Evolutionary conservation across 2,888 invertebrate species (phyloP).

Genomic region (Heliothis peltigera): DNA sequence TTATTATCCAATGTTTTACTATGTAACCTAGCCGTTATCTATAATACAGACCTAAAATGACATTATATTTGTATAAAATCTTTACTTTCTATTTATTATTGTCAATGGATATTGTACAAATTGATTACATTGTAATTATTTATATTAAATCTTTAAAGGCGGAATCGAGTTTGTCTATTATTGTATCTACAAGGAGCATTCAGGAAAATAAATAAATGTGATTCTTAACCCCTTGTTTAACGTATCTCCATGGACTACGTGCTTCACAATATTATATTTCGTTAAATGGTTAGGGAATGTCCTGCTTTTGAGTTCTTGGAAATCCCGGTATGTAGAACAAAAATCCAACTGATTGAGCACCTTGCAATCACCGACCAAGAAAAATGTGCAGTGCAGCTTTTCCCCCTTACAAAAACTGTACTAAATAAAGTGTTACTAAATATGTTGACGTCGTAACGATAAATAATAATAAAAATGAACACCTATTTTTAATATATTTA

Average conservation of each 20-base stretch:
- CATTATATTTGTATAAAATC: conserved; percentile 88
- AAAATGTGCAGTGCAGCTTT: no score
- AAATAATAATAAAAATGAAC: no score
- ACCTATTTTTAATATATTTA: no score
- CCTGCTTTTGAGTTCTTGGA: no score
- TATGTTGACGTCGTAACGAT: no score
- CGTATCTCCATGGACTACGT: conserved; percentile 14
- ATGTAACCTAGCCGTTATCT: conserved; percentile 76
- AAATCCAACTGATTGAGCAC: no score
- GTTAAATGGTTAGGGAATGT: no score
- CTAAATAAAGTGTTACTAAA: no score
- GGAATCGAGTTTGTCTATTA: conserved; percentile 62
- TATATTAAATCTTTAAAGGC: conserved; percentile 87
- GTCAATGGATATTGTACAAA: conserved; percentile 88
- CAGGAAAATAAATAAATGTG: conserved; percentile 25
- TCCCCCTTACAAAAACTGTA: no score
- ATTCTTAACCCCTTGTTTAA: conserved; percentile 19
- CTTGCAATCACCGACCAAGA: no score
- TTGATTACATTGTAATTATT: conserved; percentile 86
- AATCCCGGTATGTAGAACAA: no score
- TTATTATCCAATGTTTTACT: conserved; percentile 79
- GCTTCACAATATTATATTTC: background rate
- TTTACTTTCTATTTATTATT: conserved; percentile 86
- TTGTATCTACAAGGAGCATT: background rate
- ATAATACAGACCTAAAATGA: conserved; percentile 83